Conservation (phyloP, 2,113 vertebrate species). For the Equus quagga region DNA sequence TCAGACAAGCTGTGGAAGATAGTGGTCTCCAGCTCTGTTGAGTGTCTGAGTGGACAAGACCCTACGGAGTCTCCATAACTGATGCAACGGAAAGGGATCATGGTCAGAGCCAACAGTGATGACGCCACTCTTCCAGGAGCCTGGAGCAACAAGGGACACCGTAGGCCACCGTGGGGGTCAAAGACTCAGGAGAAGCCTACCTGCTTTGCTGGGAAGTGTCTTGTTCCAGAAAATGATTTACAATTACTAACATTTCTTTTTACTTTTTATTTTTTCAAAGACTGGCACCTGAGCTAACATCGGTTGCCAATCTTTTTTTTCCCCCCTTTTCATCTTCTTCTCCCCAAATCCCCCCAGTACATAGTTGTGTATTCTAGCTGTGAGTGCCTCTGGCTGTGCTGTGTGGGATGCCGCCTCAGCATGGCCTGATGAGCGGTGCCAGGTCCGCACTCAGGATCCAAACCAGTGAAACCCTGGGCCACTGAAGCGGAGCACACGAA, state of each 20-base stretch:
- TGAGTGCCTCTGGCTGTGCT: no score
- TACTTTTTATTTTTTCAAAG: no score
- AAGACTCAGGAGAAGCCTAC: slow-evolving; percentile 12
- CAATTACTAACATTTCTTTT: background rate
- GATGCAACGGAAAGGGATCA: background rate
- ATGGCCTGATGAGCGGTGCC: no score
- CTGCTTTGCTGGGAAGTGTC: background rate
- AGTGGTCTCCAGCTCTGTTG: background rate
- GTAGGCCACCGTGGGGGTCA: background rate
- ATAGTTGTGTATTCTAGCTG: no score
- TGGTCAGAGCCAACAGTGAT: background rate
- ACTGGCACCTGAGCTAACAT: no score
- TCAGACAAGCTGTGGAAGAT: background rate
- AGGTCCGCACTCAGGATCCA: no score
- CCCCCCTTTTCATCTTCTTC: no score
- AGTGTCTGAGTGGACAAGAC: background rate
- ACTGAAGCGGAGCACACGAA: no score
- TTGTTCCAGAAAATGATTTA: slow-evolving; percentile 39
- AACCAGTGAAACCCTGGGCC: no score
- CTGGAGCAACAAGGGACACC: background rate
- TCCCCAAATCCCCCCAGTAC: no score
- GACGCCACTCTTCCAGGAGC: background rate
- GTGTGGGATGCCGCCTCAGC: no score
- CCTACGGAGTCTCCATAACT: background rate
- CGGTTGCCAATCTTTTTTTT: no score